Evolutionary conservation across 2,113 vertebrate genomes (phyloP).

Genomic region (Xiphias gladius): DNA sequence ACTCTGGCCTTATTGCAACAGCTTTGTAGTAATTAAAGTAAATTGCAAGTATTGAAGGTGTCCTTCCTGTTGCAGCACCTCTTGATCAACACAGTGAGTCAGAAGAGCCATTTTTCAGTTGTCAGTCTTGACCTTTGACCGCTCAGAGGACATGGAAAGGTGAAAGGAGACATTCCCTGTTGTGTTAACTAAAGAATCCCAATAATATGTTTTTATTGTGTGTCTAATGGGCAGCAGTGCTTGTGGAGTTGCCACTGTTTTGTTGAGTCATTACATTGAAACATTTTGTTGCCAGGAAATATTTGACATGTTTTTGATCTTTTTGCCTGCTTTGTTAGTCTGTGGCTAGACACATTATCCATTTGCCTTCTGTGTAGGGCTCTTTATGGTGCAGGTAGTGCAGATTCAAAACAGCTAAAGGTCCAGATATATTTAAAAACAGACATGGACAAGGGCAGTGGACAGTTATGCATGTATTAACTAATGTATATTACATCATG

Average conservation of each 20-base stretch:
- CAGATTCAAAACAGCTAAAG: neutral
- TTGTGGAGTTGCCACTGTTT: neutral
- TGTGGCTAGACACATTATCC: neutral
- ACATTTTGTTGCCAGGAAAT: slow-evolving; percentile 32
- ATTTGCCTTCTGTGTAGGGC: neutral
- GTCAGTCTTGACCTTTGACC: neutral
- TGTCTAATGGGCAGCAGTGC: neutral
- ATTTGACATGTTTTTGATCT: neutral
- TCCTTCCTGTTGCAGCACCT: neutral
- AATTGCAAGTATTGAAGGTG: neutral
- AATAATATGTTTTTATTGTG: neutral
- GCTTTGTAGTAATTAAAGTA: no score
- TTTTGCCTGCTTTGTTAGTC: neutral
- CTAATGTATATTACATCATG: neutral
- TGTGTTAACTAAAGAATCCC: neutral
- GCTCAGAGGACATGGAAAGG: neutral
- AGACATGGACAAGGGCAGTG: neutral
- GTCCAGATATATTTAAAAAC: neutral
- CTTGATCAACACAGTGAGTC: no score
- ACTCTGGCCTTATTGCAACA: no score
- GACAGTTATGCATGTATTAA: neutral
- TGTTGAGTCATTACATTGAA: slow-evolving; percentile 5
- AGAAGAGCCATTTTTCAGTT: neutral
- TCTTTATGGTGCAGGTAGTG: no score
- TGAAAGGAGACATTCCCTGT: neutral